Conservation (phyloP, 2,888 invertebrate species). For the Plemyria rubiginata region DNA sequence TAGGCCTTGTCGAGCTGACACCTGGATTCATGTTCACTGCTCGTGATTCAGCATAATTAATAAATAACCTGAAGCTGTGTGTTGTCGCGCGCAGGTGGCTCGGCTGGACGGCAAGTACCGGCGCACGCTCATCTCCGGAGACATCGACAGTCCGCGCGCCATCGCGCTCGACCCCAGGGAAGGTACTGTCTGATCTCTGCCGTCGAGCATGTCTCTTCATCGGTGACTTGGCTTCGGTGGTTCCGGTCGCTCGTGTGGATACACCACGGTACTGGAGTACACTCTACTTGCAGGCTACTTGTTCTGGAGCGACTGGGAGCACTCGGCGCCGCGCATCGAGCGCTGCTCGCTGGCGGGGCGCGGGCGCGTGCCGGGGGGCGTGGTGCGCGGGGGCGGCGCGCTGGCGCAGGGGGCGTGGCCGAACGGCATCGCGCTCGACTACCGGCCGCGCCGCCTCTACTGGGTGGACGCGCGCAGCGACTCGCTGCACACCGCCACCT, state of each 20-base stretch:
- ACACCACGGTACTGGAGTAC: too few relatives aligned
- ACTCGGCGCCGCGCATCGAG: conserved; percentile 91
- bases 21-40: too few relatives aligned
- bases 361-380: conserved; percentile 74
- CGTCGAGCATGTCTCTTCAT: too few relatives aligned
- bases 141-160: conserved; percentile 93
- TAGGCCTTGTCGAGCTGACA: too few relatives aligned
- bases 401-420: conserved; percentile 90
- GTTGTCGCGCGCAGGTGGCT: conserved; percentile 56
- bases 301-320: conserved; percentile 96
- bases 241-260: too few relatives aligned
- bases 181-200: conserved; percentile 67
- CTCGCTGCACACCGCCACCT: conserved; percentile 93
- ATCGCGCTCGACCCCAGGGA: conserved; percentile 92
- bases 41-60: too few relatives aligned
- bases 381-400: conserved; percentile 84
- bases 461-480: conserved; percentile 94
- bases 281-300: conserved; percentile 84
- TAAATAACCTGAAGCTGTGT: too few relatives aligned
- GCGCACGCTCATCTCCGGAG: conserved; percentile 90
- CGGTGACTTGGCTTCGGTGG: too few relatives aligned
- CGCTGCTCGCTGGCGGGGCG: conserved; percentile 92
- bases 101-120: conserved; percentile 87
- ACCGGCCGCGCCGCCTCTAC: conserved; percentile 89
- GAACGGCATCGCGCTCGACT: conserved; percentile 93